Evolutionary conservation across 2,113 vertebrate genomes (phyloP), one percentile per base, ranked within the genome.

Genomic region (Ceyx melanurus): DNA sequence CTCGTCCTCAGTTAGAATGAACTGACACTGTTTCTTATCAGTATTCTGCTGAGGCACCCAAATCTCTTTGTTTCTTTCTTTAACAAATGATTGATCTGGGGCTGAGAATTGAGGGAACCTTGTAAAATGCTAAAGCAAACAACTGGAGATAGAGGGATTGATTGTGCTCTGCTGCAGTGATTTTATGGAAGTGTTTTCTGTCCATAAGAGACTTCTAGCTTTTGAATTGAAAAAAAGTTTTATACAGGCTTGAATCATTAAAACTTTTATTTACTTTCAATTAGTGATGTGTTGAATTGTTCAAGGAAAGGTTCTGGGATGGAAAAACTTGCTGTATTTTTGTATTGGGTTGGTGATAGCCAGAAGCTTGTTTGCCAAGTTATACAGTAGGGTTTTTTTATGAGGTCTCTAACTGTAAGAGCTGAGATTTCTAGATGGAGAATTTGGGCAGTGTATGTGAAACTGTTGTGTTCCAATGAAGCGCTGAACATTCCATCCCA

Each of bases 41-140:
- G 93, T 94, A 95, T 97, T 96, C 94, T 84, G 80, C 83, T 82
- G 94, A 85, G 86, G 64, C 73, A 81, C n/a, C 42, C 62, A n/a
- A 40, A 75, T 43, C 71, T 83, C 26, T 88, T 95, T 75, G 61
- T 94, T 93, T 96, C 81, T 89, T 95, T 93, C 93, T 96, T 95
- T 95, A 96, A 95, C 89, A 96, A 91, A 96, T 95, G 92, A 95
- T 97, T 95, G 94, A 97, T 95, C 94, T 94, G 81, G 74, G 91
- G 74, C 72, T 77, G 90, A 96, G 94, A 93, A 95, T 76, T 91
- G 92, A 92, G 74, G 91, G 79, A 94, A 82, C 85, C 72, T 89
- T 86, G 90, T 89, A 82, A 96, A 97, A 82, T 92, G 86, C 82
- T 92, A 97, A 96, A 93, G 92, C 89, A 96, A 97, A 97, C 94